These are phyloP conservation scores for Actinostola sp. DNA, from an alignment of 92 coral and sea anemone species.

Conservation along the genomic window DNA sequence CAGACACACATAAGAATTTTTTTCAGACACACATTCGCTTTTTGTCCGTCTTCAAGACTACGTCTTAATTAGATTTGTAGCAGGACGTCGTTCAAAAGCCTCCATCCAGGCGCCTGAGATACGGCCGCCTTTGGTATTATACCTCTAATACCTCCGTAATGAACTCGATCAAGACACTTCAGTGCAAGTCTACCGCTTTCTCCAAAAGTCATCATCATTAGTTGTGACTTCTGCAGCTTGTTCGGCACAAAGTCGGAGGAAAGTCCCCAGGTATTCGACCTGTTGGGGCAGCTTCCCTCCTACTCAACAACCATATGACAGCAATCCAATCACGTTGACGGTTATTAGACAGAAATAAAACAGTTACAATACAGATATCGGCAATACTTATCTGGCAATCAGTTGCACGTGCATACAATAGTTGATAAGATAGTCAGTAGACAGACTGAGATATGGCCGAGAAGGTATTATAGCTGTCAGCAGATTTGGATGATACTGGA, in stretches of 20 bases:
- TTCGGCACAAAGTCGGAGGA: background rate
- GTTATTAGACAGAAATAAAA: background rate
- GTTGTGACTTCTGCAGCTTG: background rate
- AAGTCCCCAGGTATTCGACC: no score
- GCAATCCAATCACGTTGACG: background rate
- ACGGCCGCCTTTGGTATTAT: background rate
- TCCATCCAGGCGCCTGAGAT: conserved; percentile 2
- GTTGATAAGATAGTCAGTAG: conserved; percentile 9
- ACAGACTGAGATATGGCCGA: background rate
- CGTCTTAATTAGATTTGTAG: background rate
- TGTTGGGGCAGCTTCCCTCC: no score
- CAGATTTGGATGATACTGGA: no score
- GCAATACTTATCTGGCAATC: background rate
- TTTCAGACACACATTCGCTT: background rate
- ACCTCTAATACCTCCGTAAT: no score
- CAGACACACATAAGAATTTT: conserved; percentile 1
- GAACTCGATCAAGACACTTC: no score
- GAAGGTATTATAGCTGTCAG: background rate
- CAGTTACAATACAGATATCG: background rate
- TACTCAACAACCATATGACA: background rate
- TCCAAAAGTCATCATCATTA: background rate
- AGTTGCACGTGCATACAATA: no score
- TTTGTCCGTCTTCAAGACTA: background rate
- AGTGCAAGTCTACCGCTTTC: no score
- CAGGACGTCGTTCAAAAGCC: background rate